These are phyloP conservation scores for Crocuta crocuta DNA, from an alignment of 2,113 vertebrate genomes.

Conservation along the genomic window DNA sequence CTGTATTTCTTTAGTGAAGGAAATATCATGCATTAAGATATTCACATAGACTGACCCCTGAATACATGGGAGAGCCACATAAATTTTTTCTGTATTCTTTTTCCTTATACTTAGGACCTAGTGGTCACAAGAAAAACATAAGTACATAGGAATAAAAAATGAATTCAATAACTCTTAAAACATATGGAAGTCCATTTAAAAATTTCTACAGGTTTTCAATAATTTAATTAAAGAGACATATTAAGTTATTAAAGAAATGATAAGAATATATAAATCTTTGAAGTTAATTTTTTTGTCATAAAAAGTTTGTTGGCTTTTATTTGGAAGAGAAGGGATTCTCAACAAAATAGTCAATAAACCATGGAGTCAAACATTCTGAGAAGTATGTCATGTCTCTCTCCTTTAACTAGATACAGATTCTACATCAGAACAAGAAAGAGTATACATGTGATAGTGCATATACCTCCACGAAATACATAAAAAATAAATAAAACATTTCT, in stretches of 20 bases:
- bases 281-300: neutral
- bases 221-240: neutral
- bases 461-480: neutral
- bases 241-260: neutral
- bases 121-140: neutral
- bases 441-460: neutral
- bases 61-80: neutral
- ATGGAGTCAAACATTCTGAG: neutral
- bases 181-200: neutral
- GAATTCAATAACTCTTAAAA: neutral
- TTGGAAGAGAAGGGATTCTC: neutral
- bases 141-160: neutral
- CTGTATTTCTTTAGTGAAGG: neutral
- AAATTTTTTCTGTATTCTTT: neutral
- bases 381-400: neutral
- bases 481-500: neutral
- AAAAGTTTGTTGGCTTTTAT: neutral
- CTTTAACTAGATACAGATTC: neutral
- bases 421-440: neutral
- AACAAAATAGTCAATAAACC: neutral
- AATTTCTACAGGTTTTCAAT: neutral
- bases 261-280: neutral
- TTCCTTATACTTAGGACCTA: neutral
- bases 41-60: neutral
- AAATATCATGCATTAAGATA: neutral